These are phyloP conservation scores for Perodicticus potto DNA, from an alignment of 2,797 vertebrate genomes.

Conservation along the genomic window DNA sequence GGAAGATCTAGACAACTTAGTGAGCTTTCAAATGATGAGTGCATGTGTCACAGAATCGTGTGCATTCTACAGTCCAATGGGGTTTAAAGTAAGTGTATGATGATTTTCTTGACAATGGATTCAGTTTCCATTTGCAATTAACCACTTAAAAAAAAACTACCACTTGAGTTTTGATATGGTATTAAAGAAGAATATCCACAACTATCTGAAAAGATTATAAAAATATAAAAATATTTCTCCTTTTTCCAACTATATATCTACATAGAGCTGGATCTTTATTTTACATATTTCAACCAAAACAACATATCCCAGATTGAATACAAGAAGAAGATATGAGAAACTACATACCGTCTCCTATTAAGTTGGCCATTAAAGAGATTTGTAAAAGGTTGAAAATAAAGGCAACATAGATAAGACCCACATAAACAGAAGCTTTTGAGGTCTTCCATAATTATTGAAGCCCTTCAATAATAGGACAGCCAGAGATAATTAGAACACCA, in stretches of 20 bases:
- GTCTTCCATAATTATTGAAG: too few species aligned
- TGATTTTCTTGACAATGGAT: background rate
- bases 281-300: constrained; percentile 17
- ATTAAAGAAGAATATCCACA: background rate
- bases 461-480: too few species aligned
- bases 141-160: background rate
- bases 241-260: background rate
- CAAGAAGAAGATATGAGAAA: background rate
- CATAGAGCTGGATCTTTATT: constrained; percentile 29
- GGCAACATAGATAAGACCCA: too few species aligned
- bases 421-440: too few species aligned
- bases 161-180: background rate
- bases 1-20: background rate
- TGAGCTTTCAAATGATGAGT: constrained; percentile 17
- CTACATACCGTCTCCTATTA: background rate
- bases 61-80: background rate
- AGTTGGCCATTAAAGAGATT: background rate
- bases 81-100: background rate
- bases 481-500: too few species aligned
- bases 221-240: background rate
- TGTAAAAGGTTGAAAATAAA: background rate
- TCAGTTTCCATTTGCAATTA: constrained; percentile 13
- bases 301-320: background rate
- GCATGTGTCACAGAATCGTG: background rate
- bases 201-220: constrained; percentile 13